Percentiles rank a stretch among this genome's conserved stretches.
Conservation (phyloP, 2,888 invertebrate species). For the Phalangium opilio region DNA sequence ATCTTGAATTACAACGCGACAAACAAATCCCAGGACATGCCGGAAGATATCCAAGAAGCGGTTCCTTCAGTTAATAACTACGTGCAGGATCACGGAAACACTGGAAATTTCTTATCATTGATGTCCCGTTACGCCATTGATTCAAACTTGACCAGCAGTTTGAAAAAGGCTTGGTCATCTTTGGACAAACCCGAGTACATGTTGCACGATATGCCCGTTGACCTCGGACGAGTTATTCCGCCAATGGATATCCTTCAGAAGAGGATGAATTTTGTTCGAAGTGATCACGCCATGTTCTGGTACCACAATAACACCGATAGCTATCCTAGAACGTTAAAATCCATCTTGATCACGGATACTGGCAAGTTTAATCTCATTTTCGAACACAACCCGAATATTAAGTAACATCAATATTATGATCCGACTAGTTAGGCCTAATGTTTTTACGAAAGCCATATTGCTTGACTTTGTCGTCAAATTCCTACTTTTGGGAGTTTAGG, state of each 20-base stretch:
- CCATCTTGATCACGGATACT: conserved; percentile 33
- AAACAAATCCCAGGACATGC: conserved; percentile 25
- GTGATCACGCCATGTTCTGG: conserved; percentile 31
- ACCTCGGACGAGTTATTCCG: conserved; percentile 24
- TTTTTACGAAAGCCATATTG: too few relatives aligned
- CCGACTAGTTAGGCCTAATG: too few relatives aligned
- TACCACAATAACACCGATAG: conserved; percentile 26
- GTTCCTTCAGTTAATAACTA: conserved; percentile 5
- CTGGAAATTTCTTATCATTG: conserved; percentile 28
- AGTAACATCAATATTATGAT: too few relatives aligned
- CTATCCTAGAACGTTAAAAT: conserved; percentile 21
- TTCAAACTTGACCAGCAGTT: conserved; percentile 21
- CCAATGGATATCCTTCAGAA: conserved; percentile 22
- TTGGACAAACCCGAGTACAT: conserved; percentile 11
- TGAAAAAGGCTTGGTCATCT: conserved; percentile 15
- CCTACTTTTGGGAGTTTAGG: not conserved
- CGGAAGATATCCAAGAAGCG: conserved; percentile 23
- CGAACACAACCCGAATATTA: too few relatives aligned
- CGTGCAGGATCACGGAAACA: conserved; percentile 7
- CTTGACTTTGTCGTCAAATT: too few relatives aligned
- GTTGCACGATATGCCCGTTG: conserved; percentile 17
- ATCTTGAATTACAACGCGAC: conserved; percentile 28
- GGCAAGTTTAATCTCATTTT: conserved; percentile 24
- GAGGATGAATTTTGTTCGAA: conserved; percentile 28
- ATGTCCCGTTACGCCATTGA: conserved; percentile 27